These are phyloP conservation scores for Rhombomys opimus DNA, from an alignment of 2,113 vertebrate species.

Conservation along the genomic window DNA sequence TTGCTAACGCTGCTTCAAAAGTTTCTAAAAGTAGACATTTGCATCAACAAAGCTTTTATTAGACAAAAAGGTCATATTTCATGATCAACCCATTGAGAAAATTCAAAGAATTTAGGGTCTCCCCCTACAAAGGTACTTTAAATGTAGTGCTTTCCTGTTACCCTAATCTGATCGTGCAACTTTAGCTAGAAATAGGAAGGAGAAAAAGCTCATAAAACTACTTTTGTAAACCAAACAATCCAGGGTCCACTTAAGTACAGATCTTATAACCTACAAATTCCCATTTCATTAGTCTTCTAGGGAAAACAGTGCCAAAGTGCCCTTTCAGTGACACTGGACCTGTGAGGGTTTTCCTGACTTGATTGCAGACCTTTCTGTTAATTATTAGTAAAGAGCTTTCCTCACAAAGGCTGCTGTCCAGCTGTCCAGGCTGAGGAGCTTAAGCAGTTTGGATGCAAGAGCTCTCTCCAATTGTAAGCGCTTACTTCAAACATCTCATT, in stretches of 20 bases:
- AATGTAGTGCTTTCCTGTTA: conserved; percentile 20
- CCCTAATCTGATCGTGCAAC: conserved; percentile 47
- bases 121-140: conserved; percentile 53
- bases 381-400: conserved; percentile 59
- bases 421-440: conserved; percentile 25
- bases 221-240: conserved; percentile 70
- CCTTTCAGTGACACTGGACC: conserved; percentile 59
- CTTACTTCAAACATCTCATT: conserved; percentile 69
- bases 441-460: conserved; percentile 45
- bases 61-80: conserved; percentile 45
- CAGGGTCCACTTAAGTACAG: conserved; percentile 42
- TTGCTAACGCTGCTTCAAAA: conserved; percentile 38
- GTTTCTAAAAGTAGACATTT: conserved; percentile 37
- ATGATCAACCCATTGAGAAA: conserved; percentile 53
- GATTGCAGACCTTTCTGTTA: conserved; percentile 62
- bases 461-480: conserved; percentile 24
- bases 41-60: conserved; percentile 50
- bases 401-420: conserved; percentile 58
- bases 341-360: conserved; percentile 56
- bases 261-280: conserved; percentile 67
- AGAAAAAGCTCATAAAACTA: conserved; percentile 50
- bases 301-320: conserved; percentile 38
- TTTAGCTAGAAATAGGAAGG: conserved; percentile 43
- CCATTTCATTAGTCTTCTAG: conserved; percentile 55
- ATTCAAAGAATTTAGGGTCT: conserved; percentile 43